Conservation (phyloP, 2,113 vertebrate genomes). For the Plotosus lineatus region DNA sequence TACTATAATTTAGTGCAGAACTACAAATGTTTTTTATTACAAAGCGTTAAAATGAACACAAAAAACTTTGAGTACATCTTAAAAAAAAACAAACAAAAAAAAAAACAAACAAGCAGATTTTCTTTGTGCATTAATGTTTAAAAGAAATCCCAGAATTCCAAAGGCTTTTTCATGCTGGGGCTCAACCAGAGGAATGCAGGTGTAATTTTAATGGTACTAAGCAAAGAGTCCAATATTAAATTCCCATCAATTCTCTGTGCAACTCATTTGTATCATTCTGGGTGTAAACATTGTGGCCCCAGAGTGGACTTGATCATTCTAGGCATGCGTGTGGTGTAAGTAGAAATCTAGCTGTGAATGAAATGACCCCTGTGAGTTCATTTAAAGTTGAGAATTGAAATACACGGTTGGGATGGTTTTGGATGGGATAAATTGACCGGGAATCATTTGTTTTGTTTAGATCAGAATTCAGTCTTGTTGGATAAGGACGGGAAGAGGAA, state of each 20-base stretch:
- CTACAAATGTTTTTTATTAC: not conserved
- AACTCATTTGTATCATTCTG: not conserved
- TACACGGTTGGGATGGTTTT: not conserved
- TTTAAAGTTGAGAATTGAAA: not conserved
- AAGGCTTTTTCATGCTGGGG: not conserved
- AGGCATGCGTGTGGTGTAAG: not conserved
- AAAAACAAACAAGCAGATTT: too few relatives aligned
- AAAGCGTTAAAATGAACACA: too few relatives aligned
- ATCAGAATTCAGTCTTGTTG: constrained; percentile 90
- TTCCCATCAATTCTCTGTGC: not conserved
- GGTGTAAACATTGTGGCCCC: not conserved
- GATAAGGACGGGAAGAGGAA: constrained; percentile 97
- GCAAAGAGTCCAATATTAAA: not conserved
- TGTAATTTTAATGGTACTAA: not conserved
- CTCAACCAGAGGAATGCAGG: not conserved
- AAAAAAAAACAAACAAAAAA: too few relatives aligned
- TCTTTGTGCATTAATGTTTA: not conserved
- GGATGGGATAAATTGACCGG: not conserved
- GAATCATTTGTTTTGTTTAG: constrained; percentile 66
- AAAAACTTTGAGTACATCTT: too few relatives aligned
- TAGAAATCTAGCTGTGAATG: not conserved
- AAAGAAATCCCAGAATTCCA: too few relatives aligned
- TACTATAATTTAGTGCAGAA: not conserved
- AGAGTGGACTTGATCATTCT: not conserved
- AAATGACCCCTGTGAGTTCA: not conserved